Base-by-base conservation (phyloP, 1,140 invertebrate genomes). In the Drosophila pruinosa region DNA sequence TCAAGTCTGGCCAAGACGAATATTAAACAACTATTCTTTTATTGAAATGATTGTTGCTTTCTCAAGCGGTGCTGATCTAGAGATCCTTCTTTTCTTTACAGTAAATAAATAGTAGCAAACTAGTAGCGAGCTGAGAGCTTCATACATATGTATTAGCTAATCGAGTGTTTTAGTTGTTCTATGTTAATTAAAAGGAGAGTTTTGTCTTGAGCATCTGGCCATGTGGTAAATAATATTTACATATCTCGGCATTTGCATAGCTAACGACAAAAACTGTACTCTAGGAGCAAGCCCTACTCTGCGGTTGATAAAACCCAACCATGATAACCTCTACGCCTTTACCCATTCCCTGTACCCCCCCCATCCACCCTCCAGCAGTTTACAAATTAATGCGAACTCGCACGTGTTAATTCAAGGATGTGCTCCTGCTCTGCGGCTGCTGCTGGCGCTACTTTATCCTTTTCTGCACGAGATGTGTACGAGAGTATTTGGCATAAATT, bases 391-490 rank as follows among this genome's bases (percentile, higher is more conserved):
- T 86, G 81, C 81, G 73, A 86, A 69, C 81, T 86, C 82, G 81
- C 81, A 86, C 81, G 81, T 86, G 81, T 86, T 86, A 86, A 86
- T 86, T 86, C 81, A 81, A 86, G 81, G 82, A 86, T 86, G 81
- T 85, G 59, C 59, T 53, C 12, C 52, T 62, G 50, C 47, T 54
- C 7, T n/a, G n/a, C n/a, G n/a, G n/a, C 61, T 17, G 52, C 56
- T 72, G 34, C 41, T 56, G 52, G 21, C 52, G 54, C 57, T 68
- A 75, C 64, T 81, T 88, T 80, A 78, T 65, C 53, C 74, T 48
- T 31, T 50, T 70, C 17, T 53, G 28, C 54, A 41, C 10, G 15
- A 28, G 34, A n/a, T 19, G 22, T 70, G 48, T 56, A 43, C 39
- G 26, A 34, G 43, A 17, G 43, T 61, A 76, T 86, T 85, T 52